A percentile compares a stretch with the other conserved stretches of the same genome.
These are phyloP conservation scores for Acropora yongei DNA, from an alignment of 64 coral and sea anemone species.

Conservation along the genomic window DNA sequence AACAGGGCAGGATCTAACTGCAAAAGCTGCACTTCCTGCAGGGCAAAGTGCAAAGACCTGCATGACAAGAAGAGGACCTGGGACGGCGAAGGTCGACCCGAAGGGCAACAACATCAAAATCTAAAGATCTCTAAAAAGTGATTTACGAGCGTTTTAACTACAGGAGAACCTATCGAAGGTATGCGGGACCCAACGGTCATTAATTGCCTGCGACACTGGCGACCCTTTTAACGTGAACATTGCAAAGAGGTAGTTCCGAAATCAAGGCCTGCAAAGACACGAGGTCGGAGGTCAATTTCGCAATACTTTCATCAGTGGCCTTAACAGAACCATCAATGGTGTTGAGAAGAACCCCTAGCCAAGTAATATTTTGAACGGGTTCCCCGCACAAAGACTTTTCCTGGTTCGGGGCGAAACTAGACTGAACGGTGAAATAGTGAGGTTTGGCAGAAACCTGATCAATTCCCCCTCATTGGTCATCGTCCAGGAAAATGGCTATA, in stretches of 20 bases:
- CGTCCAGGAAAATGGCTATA: constrained; percentile 21
- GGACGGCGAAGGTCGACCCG: not conserved
- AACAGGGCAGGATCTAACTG: not conserved
- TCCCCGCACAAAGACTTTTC: constrained; percentile 45
- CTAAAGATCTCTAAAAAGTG: not conserved
- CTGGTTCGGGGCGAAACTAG: constrained; percentile 41
- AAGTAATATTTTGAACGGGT: constrained; percentile 45
- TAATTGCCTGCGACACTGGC: constrained; percentile 17
- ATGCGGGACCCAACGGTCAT: constrained; percentile 44
- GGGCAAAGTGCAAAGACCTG: not conserved
- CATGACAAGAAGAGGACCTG: not conserved
- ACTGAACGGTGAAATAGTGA: not conserved
- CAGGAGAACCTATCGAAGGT: constrained; percentile 62
- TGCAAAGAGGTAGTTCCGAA: not conserved
- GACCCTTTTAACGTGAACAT: too few species aligned
- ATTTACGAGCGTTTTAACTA: constrained; percentile 48
- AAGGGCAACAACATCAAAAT: not conserved
- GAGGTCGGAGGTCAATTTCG: constrained; percentile 12
- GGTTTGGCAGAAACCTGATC: not conserved
- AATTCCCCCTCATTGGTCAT: not conserved
- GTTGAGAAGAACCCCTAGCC: constrained; percentile 48
- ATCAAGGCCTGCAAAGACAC: not conserved
- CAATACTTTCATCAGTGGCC: constrained; percentile 35
- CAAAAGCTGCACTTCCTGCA: not conserved
- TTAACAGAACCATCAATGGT: constrained; percentile 21